Percentiles rank a stretch among this genome's conserved stretches.
Evolutionary conservation across 2,888 invertebrate species (phyloP).

Genomic region (Acrobasis consociella): DNA sequence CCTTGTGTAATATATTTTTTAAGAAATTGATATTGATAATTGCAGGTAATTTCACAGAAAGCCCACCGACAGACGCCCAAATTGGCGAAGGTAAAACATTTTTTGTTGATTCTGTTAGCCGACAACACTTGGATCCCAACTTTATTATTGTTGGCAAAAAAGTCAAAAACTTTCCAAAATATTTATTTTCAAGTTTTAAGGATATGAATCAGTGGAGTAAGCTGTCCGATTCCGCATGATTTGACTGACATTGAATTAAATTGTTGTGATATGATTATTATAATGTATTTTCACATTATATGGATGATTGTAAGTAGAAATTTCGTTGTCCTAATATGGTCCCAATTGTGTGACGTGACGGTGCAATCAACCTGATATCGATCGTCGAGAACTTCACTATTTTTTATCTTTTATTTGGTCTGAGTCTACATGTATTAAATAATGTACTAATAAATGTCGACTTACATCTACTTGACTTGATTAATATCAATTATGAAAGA

Average conservation of each 20-base stretch:
- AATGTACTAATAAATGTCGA: too few relatives aligned
- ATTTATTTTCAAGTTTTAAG: constrained; percentile 40
- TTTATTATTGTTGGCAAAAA: constrained; percentile 47
- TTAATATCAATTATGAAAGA: too few relatives aligned
- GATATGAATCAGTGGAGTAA: constrained; percentile 45
- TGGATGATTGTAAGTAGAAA: too few relatives aligned
- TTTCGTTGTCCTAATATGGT: too few relatives aligned
- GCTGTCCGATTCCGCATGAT: constrained; percentile 31
- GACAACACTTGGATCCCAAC: constrained; percentile 41
- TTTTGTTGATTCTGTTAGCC: constrained; percentile 50
- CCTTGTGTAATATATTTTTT: not conserved
- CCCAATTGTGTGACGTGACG: too few relatives aligned
- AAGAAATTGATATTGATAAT: constrained; percentile 4
- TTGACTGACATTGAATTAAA: not conserved
- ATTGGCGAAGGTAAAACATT: constrained; percentile 48
- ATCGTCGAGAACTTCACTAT: too few relatives aligned
- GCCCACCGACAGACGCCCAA: constrained; percentile 43
- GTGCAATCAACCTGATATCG: too few relatives aligned
- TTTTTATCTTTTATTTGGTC: too few relatives aligned
- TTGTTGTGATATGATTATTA: not conserved
- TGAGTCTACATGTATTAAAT: too few relatives aligned
- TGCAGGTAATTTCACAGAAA: constrained; percentile 56
- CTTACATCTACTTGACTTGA: too few relatives aligned
- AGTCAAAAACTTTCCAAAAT: constrained; percentile 39
- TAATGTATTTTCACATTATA: too few relatives aligned